These are phyloP conservation scores for Phaenicophaeus curvirostris DNA, from an alignment of 2,797 vertebrate species.

Conservation along the genomic window DNA sequence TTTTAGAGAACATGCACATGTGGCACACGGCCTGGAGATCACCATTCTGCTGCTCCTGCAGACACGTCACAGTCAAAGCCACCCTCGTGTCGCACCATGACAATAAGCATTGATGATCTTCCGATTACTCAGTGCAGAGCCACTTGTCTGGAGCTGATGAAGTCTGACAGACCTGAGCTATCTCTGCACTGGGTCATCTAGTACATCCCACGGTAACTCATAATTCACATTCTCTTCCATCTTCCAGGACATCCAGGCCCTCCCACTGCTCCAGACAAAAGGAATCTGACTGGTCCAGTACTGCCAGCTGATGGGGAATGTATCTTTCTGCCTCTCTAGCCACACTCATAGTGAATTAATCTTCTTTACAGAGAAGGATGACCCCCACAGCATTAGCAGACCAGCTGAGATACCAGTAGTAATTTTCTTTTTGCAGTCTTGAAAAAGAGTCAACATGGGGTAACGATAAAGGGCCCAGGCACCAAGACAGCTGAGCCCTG, in stretches of 20 bases:
- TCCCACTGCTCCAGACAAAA: not conserved
- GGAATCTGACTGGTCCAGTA: not conserved
- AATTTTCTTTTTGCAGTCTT: not conserved
- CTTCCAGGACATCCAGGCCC: not conserved
- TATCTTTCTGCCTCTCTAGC: not conserved
- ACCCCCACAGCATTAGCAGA: not conserved
- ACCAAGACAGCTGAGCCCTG: not conserved
- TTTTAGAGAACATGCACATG: not conserved
- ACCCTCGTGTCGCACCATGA: not conserved
- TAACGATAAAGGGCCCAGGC: not conserved
- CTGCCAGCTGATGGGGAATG: accelerated
- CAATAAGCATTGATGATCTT: not conserved
- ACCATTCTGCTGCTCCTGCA: not conserved
- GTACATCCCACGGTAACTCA: not conserved
- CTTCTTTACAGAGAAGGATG: not conserved
- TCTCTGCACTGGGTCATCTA: not conserved
- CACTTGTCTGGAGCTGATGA: not conserved
- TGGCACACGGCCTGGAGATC: not conserved
- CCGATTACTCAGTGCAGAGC: not conserved
- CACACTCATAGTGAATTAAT: accelerated
- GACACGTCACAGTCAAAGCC: not conserved
- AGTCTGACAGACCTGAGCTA: not conserved
- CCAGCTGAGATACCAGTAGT: not conserved
- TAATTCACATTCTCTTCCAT: accelerated
- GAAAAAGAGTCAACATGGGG: not conserved